A percentile compares a stretch with the other conserved stretches of the same genome.
Conservation (phyloP, 1,140 invertebrate species). For the Penaeus chinensis region DNA sequence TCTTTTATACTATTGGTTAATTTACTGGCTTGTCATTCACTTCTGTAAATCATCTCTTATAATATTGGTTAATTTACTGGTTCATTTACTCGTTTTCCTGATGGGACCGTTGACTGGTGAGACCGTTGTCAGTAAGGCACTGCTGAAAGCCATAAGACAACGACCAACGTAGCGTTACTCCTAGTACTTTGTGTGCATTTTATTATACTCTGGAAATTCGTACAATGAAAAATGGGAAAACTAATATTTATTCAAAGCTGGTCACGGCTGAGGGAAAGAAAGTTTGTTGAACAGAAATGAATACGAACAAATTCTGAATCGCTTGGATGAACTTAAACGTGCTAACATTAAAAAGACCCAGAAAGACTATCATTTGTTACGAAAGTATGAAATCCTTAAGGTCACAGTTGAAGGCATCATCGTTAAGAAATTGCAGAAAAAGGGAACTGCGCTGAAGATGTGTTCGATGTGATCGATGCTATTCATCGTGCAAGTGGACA, state of each 20-base stretch:
- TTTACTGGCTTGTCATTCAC: too few relatives aligned
- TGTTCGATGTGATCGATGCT: too few relatives aligned
- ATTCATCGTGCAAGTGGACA: too few relatives aligned
- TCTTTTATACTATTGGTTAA: too few relatives aligned
- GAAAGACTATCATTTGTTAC: slow-evolving; percentile 25
- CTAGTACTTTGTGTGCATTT: neutral
- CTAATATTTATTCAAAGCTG: neutral
- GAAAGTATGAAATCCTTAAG: slow-evolving; percentile 30
- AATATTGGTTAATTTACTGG: too few relatives aligned
- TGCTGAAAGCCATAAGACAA: neutral
- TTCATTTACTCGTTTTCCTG: too few relatives aligned
- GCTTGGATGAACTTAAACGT: slow-evolving; percentile 5
- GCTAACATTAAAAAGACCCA: slow-evolving; percentile 4
- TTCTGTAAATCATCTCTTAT: too few relatives aligned
- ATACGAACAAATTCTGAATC: neutral
- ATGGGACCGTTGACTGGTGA: slow-evolving; percentile 15
- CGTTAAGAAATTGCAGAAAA: neutral
- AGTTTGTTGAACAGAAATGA: slow-evolving; percentile 29
- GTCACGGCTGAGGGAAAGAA: slow-evolving; percentile 19
- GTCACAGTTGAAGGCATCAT: slow-evolving; percentile 2
- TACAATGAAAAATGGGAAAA: neutral
- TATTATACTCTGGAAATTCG: slow-evolving; percentile 15
- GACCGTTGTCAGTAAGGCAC: neutral
- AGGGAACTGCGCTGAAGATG: slow-evolving; percentile 7
- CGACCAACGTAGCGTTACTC: neutral